Conservation (phyloP, 2,797 vertebrate genomes). For the Danio jaintianensis region DNA sequence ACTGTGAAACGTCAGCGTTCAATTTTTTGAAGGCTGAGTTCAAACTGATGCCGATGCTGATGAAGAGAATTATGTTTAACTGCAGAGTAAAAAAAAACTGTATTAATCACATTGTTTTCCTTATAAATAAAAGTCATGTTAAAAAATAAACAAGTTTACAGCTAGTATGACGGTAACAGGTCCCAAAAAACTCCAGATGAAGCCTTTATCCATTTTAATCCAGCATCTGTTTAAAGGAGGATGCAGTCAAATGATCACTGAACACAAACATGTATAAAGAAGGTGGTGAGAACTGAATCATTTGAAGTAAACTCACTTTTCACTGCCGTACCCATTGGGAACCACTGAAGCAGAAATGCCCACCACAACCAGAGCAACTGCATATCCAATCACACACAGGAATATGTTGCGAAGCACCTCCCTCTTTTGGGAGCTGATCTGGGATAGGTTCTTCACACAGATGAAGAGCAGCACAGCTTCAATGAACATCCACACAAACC, state of each 20-base stretch:
- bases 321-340: slow-evolving; percentile 74
- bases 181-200: slow-evolving; percentile 74
- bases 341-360: slow-evolving; percentile 70
- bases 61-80: slow-evolving; percentile 15
- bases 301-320: slow-evolving; percentile 23
- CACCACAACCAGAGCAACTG: slow-evolving; percentile 76
- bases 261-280: too few species aligned
- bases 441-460: slow-evolving; percentile 77
- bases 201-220: slow-evolving; percentile 61
- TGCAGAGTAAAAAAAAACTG: background rate
- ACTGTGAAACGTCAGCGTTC: slow-evolving; percentile 23
- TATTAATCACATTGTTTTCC: background rate
- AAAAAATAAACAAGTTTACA: slow-evolving; percentile 60
- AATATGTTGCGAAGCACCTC: slow-evolving; percentile 69
- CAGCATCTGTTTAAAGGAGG: slow-evolving; percentile 16
- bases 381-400: slow-evolving; percentile 77
- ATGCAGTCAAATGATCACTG: too few species aligned
- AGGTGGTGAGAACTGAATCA: too few species aligned
- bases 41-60: background rate
- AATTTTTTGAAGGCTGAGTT: background rate
- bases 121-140: background rate
- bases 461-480: slow-evolving; percentile 80
- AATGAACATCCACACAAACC: slow-evolving; percentile 84
- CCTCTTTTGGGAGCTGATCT: slow-evolving; percentile 77
- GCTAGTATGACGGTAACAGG: slow-evolving; percentile 68